phyloP scores from a whole-genome alignment of 2,888 invertebrate genomes.

The Drosophila nigritarsus region DNA sequence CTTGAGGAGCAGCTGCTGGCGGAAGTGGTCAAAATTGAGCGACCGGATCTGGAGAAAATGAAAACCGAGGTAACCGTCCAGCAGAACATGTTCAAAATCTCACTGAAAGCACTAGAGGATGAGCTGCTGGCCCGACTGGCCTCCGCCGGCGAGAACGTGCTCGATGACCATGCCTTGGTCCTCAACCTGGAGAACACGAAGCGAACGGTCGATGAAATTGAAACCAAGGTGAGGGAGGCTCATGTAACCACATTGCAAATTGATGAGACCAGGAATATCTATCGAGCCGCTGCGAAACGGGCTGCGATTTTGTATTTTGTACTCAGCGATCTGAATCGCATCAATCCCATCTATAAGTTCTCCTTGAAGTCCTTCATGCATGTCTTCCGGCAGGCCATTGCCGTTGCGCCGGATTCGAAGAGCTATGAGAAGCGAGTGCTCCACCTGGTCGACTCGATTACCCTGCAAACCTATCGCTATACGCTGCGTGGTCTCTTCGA shows the following conservation, averaged over 20 bases:
- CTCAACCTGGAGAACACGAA: conserved; percentile 97
- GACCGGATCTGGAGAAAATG: conserved; percentile 94
- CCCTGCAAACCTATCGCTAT: conserved; percentile 94
- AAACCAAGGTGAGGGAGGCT: conserved; percentile 93
- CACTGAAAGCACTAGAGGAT: conserved; percentile 95
- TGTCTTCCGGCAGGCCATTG: conserved; percentile 95
- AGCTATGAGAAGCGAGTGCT: conserved; percentile 90
- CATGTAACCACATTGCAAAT: conserved; percentile 95
- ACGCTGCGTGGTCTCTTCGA: conserved; percentile 96
- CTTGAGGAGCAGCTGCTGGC: conserved; percentile 97
- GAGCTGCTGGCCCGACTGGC: conserved; percentile 94
- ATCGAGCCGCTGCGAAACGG: conserved; percentile 93
- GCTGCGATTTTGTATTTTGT: conserved; percentile 97
- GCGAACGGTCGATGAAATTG: conserved; percentile 95
- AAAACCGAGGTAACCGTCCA: conserved; percentile 95
- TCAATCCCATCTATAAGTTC: conserved; percentile 98
- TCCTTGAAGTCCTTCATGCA: conserved; percentile 97
- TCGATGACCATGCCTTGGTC: conserved; percentile 95
- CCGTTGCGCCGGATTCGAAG: conserved; percentile 88
- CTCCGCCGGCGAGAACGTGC: conserved; percentile 95
- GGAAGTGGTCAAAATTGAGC: conserved; percentile 96
- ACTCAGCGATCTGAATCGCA: conserved; percentile 94
- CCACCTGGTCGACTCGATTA: conserved; percentile 94
- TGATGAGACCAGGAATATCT: conserved; percentile 95
- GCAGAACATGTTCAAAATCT: conserved; percentile 97